Evolutionary conservation across 1,140 invertebrate genomes (phyloP).

Genomic region (Temnothorax nylanderi): DNA sequence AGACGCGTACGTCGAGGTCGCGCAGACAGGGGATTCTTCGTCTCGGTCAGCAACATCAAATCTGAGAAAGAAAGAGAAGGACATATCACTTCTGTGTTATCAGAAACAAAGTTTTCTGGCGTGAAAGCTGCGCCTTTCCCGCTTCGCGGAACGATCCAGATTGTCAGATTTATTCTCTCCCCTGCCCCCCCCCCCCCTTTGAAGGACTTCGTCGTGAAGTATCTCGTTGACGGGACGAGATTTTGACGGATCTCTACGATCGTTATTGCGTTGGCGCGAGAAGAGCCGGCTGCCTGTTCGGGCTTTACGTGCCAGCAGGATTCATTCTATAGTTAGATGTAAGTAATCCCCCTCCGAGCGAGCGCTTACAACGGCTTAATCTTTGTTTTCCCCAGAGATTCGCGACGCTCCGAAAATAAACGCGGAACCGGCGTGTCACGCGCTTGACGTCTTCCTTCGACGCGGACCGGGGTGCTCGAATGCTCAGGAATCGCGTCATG

Average conservation of each 20-base stretch:
- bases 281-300: not conserved
- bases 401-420: constrained; percentile 33
- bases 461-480: not conserved
- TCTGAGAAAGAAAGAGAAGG: too few species aligned
- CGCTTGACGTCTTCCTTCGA: not conserved
- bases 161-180: not conserved
- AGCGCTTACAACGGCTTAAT: constrained; percentile 22
- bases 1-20: too few species aligned
- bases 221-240: not conserved
- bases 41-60: too few species aligned
- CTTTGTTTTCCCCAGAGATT: constrained; percentile 28
- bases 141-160: not conserved
- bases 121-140: not conserved
- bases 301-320: constrained; percentile 11
- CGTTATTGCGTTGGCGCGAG: too few species aligned
- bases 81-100: too few species aligned
- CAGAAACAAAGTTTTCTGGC: not conserved
- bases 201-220: not conserved
- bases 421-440: not conserved
- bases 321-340: constrained; percentile 47
- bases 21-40: too few species aligned
- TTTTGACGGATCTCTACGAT: not conserved
- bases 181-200: not conserved
- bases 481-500: constrained; percentile 64
- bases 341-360: not conserved